Base-by-base conservation (phyloP, 2,888 invertebrate genomes). In the Ormyrus nitidulus region DNA sequence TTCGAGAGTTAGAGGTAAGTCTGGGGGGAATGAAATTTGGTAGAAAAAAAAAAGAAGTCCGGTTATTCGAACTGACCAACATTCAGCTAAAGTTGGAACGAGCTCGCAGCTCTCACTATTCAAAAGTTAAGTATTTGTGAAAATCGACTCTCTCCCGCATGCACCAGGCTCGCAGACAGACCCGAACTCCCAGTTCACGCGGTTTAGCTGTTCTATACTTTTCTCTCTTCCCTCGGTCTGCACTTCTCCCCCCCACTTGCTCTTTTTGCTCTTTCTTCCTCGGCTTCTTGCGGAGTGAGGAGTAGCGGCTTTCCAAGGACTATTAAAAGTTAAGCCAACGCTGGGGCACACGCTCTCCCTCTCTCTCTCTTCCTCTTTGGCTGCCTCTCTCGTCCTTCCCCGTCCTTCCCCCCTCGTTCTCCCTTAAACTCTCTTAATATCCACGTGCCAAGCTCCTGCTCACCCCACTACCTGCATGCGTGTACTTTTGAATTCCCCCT, bases 381-480 rank as follows among this genome's bases (percentile, higher is more conserved):
- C 34, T 34, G 34, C 34, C 34, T 34, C 34, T 34, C 34, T 13
- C 6, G 8, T n/a, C 61, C 34, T 13, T 19, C 75, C 19, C 5
- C 19, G 44, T 44, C 51, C 46, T 59, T 46, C 44, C 34, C 4
- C 54, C 49, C 49, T 9, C 46, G n/a, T n/a, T 62, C 61, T 49
- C 48, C 34, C 66, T 34, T 68, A 84, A 86, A 84, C 83, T 84
- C 81, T 80, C 82, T 83, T 84, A 86, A 84, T 85, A 86, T 85
- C 83, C 64, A 77, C 79, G 83, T 81, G 80, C 82, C 84, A 83
- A 83, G 58, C 77, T 77, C 68, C 72, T 64, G 59, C 48, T 66
- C 66, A 62, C 34, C 64, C 62, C 44, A 58, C 58, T 34, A 11
- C 53, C 66, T 74, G 65, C 72, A 56, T 62, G 68, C 76, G 59